These are phyloP conservation scores for Smittia sp. DNA, from an alignment of 2,888 invertebrate species.

Conservation along the genomic window DNA sequence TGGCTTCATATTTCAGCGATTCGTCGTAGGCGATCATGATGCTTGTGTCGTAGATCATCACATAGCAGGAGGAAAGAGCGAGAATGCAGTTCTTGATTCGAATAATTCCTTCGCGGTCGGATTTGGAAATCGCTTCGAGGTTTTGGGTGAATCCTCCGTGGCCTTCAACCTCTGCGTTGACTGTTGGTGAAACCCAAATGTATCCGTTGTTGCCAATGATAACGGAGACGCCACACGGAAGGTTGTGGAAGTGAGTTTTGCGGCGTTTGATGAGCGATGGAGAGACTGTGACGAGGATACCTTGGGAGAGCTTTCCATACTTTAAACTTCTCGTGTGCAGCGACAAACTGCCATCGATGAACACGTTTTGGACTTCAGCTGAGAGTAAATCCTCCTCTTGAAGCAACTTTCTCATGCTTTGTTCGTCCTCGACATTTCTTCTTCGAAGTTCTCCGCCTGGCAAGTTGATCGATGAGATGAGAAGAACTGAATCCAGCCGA, in stretches of 20 bases:
- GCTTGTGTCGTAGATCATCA: conserved; percentile 90
- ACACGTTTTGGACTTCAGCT: conserved; percentile 94
- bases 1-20: conserved; percentile 76
- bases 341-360: conserved; percentile 86
- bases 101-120: conserved; percentile 81
- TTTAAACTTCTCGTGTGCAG: conserved; percentile 94
- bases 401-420: conserved; percentile 93
- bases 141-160: conserved; percentile 77
- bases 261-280: conserved; percentile 87
- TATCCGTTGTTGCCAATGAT: conserved; percentile 96
- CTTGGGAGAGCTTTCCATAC: conserved; percentile 84
- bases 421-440: conserved; percentile 92
- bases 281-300: conserved; percentile 83
- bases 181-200: conserved; percentile 84
- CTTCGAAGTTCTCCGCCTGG: conserved; percentile 96
- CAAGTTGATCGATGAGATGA: conserved; percentile 90
- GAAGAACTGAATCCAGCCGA: conserved; percentile 78
- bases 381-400: conserved; percentile 95
- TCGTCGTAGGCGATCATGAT: conserved; percentile 88
- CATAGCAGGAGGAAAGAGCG: conserved; percentile 79
- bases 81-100: conserved; percentile 86
- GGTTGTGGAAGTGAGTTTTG: conserved; percentile 93
- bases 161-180: conserved; percentile 59
- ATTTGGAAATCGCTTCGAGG: conserved; percentile 64
- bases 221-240: conserved; percentile 86